These are phyloP conservation scores for Ophraella communa DNA, from an alignment of 2,888 invertebrate species.

Conservation along the genomic window DNA sequence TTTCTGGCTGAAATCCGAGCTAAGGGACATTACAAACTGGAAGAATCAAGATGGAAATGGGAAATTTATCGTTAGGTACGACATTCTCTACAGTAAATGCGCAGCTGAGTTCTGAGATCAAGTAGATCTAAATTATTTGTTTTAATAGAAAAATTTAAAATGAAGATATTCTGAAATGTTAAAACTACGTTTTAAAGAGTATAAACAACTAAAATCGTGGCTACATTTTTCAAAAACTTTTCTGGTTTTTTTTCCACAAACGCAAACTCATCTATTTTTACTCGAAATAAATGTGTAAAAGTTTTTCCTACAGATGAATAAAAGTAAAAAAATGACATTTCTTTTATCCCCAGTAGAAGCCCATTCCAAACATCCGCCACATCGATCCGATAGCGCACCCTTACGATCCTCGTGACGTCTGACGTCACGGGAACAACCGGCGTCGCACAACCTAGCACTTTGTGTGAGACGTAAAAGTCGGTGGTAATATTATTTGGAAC, in stretches of 20 bases:
- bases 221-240: neutral
- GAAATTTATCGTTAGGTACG: too few relatives aligned
- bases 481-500: conserved; percentile 1
- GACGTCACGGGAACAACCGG: conserved; percentile 42
- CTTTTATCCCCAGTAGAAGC: neutral
- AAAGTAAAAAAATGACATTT: neutral
- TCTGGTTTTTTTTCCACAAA: neutral
- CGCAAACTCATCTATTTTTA: neutral
- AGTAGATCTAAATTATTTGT: too few relatives aligned
- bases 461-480: neutral
- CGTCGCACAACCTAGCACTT: conserved; percentile 37
- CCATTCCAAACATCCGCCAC: conserved; percentile 10
- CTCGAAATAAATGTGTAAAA: neutral
- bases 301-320: neutral
- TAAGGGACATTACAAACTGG: too few relatives aligned
- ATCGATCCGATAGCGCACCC: conserved; percentile 41
- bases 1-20: too few relatives aligned
- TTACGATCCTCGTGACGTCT: conserved; percentile 29
- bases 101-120: too few relatives aligned
- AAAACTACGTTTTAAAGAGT: too few relatives aligned
- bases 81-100: too few relatives aligned
- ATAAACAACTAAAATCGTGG: too few relatives aligned
- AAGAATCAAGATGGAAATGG: too few relatives aligned
- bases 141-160: too few relatives aligned
- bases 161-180: too few relatives aligned